Conservation (phyloP, 2,888 invertebrate species). For the Andricus curvator region DNA sequence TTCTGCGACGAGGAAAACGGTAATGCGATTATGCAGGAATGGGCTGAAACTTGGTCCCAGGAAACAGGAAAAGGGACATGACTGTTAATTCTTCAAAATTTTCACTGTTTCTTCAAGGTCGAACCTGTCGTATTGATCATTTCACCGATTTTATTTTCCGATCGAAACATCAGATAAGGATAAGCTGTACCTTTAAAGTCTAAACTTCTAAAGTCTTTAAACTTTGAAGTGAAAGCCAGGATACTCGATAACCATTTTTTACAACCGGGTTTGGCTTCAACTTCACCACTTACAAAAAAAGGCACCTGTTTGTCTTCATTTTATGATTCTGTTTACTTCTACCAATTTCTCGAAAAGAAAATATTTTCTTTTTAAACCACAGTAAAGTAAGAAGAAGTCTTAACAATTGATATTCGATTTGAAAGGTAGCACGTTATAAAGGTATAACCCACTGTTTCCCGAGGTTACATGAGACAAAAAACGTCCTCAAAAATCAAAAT, state of each 20-base stretch:
- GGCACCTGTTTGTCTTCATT: neutral
- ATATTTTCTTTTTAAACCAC: neutral
- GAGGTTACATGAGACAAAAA: too few relatives aligned
- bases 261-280: neutral
- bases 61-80: constrained; percentile 46
- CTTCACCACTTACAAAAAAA: neutral
- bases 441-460: too few relatives aligned
- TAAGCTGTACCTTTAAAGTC: neutral
- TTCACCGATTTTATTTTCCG: constrained; percentile 43
- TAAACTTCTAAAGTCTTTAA: neutral
- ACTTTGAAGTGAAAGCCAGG: neutral
- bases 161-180: constrained; percentile 4
- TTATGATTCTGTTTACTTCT: neutral
- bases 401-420: too few relatives aligned
- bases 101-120: constrained; percentile 48
- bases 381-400: neutral
- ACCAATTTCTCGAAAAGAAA: neutral
- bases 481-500: too few relatives aligned
- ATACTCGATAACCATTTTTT: neutral
- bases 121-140: constrained; percentile 46
- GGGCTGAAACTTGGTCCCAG: constrained; percentile 48
- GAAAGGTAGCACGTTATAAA: too few relatives aligned
- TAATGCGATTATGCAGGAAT: constrained; percentile 62
- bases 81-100: constrained; percentile 55
- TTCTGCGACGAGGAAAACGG: constrained; percentile 49